These are phyloP conservation scores for Proales similis DNA, from an alignment of 1,140 invertebrate species.

Conservation along the genomic window DNA sequence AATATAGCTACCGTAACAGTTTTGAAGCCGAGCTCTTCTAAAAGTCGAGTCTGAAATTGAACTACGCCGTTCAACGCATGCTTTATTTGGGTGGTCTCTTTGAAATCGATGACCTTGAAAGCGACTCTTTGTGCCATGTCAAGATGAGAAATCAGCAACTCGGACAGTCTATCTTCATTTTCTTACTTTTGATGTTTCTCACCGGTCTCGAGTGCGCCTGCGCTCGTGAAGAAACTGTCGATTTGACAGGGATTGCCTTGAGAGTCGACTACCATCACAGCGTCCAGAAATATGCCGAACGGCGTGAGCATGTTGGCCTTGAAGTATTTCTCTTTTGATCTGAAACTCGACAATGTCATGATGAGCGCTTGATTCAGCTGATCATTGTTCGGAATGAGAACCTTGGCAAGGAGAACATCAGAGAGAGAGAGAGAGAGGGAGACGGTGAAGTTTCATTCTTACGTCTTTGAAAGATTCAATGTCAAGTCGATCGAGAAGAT, in stretches of 20 bases:
- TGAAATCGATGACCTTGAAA: background rate
- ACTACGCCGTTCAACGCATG: slow-evolving; percentile 13
- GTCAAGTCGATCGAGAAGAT: slow-evolving; percentile 12
- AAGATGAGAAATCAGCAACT: too few relatives aligned
- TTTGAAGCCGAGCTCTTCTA: slow-evolving; percentile 26
- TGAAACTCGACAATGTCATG: slow-evolving; percentile 24
- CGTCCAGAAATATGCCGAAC: slow-evolving; percentile 25
- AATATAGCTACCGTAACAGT: slow-evolving; percentile 1
- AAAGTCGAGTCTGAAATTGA: slow-evolving; percentile 1
- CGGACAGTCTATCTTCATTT: background rate
- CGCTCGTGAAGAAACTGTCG: background rate
- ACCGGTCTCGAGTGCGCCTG: background rate
- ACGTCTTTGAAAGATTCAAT: slow-evolving; percentile 2
- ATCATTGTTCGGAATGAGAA: background rate
- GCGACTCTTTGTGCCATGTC: slow-evolving; percentile 2
- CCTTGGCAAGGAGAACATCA: background rate
- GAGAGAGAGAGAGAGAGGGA: background rate
- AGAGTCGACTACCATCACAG: slow-evolving; percentile 27
- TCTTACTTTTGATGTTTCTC: slow-evolving; percentile 16
- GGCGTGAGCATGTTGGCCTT: slow-evolving; percentile 27
- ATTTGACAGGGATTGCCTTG: slow-evolving; percentile 30
- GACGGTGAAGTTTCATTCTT: background rate
- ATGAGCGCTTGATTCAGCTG: slow-evolving; percentile 9
- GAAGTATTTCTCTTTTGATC: slow-evolving; percentile 24
- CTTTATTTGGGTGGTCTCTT: slow-evolving; percentile 4